These are phyloP conservation scores for Mixornis gularis DNA, from an alignment of 2,113 vertebrate species.

Conservation along the genomic window DNA sequence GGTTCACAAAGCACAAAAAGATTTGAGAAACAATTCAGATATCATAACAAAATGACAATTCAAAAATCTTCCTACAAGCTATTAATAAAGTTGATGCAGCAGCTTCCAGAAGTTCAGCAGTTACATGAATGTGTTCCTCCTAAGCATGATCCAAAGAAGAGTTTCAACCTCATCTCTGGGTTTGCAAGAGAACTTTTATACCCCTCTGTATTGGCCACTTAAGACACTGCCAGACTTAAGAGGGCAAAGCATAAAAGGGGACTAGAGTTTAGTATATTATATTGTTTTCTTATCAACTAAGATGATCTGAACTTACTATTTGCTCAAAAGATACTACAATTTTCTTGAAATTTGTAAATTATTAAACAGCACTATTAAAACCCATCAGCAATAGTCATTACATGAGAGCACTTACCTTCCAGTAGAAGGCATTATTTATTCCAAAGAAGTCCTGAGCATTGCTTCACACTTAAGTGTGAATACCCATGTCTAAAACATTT, in stretches of 20 bases:
- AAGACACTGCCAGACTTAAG: conserved; percentile 75
- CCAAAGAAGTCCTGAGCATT: neutral
- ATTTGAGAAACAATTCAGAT: neutral
- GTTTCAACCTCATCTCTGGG: conserved; percentile 60
- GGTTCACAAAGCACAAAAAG: neutral
- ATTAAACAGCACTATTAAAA: neutral
- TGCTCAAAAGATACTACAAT: neutral
- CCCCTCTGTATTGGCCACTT: conserved; percentile 79
- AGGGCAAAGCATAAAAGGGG: conserved; percentile 72
- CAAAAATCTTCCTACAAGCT: neutral
- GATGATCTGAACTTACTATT: neutral
- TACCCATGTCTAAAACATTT: neutral
- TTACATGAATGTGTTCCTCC: conserved; percentile 52
- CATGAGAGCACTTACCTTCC: neutral
- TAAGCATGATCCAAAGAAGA: conserved; percentile 65
- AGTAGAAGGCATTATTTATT: neutral
- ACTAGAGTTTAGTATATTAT: neutral
- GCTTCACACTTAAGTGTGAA: neutral
- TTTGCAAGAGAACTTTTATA: conserved; percentile 72
- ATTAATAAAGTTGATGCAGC: neutral
- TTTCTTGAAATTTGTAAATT: neutral
- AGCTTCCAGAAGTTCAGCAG: neutral
- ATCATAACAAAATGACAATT: neutral
- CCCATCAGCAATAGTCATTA: neutral
- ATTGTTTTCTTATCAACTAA: neutral